These are phyloP conservation scores for Eupeodes luniger DNA, from an alignment of 2,888 invertebrate species.

Conservation along the genomic window DNA sequence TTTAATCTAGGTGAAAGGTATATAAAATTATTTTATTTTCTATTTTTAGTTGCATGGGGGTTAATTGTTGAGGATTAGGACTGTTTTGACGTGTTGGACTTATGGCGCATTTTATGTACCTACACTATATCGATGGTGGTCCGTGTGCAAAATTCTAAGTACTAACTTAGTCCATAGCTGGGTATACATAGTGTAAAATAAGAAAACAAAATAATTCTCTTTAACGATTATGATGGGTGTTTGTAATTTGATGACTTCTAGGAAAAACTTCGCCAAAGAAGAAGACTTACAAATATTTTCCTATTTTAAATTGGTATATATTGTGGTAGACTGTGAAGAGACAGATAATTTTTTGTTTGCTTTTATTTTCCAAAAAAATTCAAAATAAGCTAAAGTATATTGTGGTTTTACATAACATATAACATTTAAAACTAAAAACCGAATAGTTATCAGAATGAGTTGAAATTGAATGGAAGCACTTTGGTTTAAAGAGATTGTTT, in stretches of 20 bases:
- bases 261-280: neutral
- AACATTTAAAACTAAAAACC: no score
- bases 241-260: conserved; percentile 43
- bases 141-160: conserved; percentile 24
- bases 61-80: conserved; percentile 62
- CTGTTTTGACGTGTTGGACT: conserved; percentile 46
- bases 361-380: neutral
- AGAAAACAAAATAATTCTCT: conserved; percentile 16
- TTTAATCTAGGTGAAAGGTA: no score
- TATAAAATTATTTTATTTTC: neutral
- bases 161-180: neutral
- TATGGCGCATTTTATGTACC: conserved; percentile 30
- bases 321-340: neutral
- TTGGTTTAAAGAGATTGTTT: no score
- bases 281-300: conserved; percentile 20
- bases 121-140: neutral
- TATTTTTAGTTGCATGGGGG: conserved; percentile 26
- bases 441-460: no score
- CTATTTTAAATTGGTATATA: neutral
- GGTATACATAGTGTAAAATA: conserved; percentile 18
- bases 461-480: no score
- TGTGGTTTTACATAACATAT: no score
- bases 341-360: neutral
- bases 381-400: no score
- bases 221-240: conserved; percentile 16